phyloP scores from a whole-genome alignment of 1,140 invertebrate species.

The Patella vulgata region DNA sequence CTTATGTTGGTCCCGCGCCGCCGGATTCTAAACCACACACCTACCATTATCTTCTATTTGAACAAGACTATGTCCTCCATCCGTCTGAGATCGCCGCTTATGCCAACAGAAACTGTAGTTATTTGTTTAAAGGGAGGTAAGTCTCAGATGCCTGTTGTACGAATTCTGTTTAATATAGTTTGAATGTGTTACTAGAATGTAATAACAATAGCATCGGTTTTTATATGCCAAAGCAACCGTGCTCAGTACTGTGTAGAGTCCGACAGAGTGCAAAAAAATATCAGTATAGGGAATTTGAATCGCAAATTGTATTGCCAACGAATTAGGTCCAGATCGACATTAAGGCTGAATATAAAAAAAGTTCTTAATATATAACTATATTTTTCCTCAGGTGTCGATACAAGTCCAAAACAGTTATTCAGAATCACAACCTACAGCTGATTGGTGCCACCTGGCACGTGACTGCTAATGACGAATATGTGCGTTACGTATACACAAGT shows the following conservation, averaged over 20 bases:
- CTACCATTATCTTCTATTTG: conserved; percentile 40
- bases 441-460: conserved; percentile 36
- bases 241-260: no score
- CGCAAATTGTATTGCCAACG: not conserved
- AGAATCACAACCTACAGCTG: conserved; percentile 28
- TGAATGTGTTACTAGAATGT: not conserved
- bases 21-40: conserved; percentile 28
- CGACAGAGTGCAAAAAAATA: conserved; percentile 2
- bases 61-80: conserved; percentile 22
- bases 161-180: not conserved
- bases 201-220: not conserved
- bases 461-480: conserved; percentile 25
- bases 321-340: no score
- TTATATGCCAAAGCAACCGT: not conserved
- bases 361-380: no score
- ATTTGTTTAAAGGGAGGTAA: conserved; percentile 21
- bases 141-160: no score
- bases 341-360: no score
- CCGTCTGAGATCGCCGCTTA: conserved; percentile 13
- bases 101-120: conserved; percentile 19
- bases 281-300: not conserved
- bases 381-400: conserved; percentile 35
- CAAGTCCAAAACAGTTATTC: conserved; percentile 23
- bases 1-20: conserved; percentile 34
- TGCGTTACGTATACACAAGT: conserved; percentile 21